A percentile compares a stretch with the other conserved stretches of the same genome.
Evolutionary conservation across 2,113 vertebrate genomes (phyloP).

Genomic region (Dunckerocampus dactyliophorus): DNA sequence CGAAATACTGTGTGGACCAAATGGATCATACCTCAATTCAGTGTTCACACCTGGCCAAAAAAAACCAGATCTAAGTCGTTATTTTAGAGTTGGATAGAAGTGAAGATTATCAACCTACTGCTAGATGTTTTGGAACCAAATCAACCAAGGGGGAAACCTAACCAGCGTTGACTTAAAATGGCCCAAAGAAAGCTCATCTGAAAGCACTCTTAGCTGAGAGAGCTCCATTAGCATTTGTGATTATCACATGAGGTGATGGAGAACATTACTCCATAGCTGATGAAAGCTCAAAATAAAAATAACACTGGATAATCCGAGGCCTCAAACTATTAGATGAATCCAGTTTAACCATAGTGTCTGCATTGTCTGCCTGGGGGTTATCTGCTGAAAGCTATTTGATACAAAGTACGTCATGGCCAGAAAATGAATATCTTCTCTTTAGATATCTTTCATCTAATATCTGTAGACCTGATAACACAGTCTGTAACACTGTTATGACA

Average conservation of each 20-base stretch:
- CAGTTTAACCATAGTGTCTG: not conserved
- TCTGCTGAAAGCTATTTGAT: not conserved
- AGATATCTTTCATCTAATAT: not conserved
- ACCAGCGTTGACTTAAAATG: not conserved
- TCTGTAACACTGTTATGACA: conserved; percentile 46
- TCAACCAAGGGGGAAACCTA: too few relatives aligned
- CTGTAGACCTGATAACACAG: not conserved
- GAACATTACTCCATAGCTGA: too few relatives aligned
- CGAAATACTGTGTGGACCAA: not conserved
- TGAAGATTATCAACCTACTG: too few relatives aligned
- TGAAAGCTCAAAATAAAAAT: not conserved
- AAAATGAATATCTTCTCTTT: not conserved
- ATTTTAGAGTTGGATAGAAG: too few relatives aligned
- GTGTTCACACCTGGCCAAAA: too few relatives aligned
- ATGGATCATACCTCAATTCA: too few relatives aligned
- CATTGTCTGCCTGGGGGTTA: not conserved
- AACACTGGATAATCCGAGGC: not conserved
- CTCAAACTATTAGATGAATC: not conserved
- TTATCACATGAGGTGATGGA: not conserved
- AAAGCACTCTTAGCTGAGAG: not conserved
- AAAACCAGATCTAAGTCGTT: too few relatives aligned
- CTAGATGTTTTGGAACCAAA: too few relatives aligned
- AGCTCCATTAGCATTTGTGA: not conserved
- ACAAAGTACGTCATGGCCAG: not conserved
- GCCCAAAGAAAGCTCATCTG: too few relatives aligned